These are phyloP conservation scores for Otus sunia DNA, from an alignment of 2,113 vertebrate species.

Conservation along the genomic window DNA sequence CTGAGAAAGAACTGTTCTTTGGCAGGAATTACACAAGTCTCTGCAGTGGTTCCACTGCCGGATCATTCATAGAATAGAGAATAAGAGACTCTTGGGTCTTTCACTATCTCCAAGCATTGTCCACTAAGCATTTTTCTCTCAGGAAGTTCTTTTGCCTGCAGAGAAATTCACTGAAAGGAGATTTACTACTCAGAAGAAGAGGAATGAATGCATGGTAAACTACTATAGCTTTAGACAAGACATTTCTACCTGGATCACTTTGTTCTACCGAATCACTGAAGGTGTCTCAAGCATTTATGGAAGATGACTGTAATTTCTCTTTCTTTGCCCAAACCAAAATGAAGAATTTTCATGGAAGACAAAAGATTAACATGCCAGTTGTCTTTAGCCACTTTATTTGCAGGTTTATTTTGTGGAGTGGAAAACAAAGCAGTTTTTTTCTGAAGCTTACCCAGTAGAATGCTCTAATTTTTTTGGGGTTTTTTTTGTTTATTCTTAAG, in stretches of 20 bases:
- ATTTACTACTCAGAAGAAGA: background rate
- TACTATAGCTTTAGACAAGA: background rate
- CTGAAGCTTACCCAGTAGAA: background rate
- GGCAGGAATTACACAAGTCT: background rate
- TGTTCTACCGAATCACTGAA: background rate
- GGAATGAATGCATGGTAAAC: background rate
- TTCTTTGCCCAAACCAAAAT: background rate
- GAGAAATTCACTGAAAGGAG: background rate
- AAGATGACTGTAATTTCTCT: background rate
- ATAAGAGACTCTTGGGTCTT: background rate
- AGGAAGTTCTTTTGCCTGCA: background rate
- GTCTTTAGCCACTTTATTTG: background rate
- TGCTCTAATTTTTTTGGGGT: background rate
- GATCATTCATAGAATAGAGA: background rate
- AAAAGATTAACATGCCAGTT: background rate
- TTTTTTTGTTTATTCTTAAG: background rate
- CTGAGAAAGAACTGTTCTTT: background rate
- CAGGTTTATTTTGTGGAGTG: background rate
- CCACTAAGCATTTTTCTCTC: background rate
- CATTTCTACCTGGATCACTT: background rate
- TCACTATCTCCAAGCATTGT: background rate
- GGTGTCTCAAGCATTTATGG: background rate
- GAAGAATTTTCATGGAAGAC: background rate
- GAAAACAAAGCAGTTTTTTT: background rate
- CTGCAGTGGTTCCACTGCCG: background rate